Conservation (phyloP, 1,140 invertebrate species). For the Nephila pilipes region DNA sequence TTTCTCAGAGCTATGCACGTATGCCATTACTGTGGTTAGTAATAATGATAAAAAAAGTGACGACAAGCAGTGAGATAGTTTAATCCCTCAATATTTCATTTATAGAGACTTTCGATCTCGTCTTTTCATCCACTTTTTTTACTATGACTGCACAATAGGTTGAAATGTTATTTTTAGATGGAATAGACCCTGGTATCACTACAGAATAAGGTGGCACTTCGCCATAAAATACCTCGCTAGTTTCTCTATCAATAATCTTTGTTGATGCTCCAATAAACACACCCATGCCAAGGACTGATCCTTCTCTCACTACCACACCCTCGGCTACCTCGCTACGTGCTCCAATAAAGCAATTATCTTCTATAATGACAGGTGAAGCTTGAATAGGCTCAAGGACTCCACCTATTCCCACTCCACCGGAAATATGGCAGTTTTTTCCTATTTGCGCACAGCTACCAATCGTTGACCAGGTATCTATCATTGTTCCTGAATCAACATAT, state of each 20-base stretch:
- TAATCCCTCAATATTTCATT: slow-evolving; percentile 21
- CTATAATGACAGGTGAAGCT: slow-evolving; percentile 28
- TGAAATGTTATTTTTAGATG: slow-evolving; percentile 19
- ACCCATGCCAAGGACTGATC: slow-evolving; percentile 41
- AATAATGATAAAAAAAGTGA: slow-evolving; percentile 5
- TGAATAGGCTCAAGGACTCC: background rate
- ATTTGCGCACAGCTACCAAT: slow-evolving; percentile 14
- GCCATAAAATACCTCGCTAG: slow-evolving; percentile 5
- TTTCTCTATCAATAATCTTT: slow-evolving; percentile 18
- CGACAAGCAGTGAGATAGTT: background rate
- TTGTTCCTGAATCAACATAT: slow-evolving; percentile 24
- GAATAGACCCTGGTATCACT: slow-evolving; percentile 12
- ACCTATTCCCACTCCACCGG: background rate
- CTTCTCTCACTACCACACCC: slow-evolving; percentile 43
- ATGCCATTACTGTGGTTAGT: slow-evolving; percentile 22
- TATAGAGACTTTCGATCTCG: slow-evolving; percentile 14
- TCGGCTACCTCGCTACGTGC: slow-evolving; percentile 39
- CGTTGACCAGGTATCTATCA: slow-evolving; percentile 21
- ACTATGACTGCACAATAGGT: slow-evolving; percentile 22
- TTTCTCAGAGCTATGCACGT: background rate
- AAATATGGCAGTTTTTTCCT: slow-evolving; percentile 21
- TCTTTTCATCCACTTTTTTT: slow-evolving; percentile 25
- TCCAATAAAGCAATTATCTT: slow-evolving; percentile 37
- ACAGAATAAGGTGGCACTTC: slow-evolving; percentile 8
- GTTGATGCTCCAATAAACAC: slow-evolving; percentile 9